A percentile compares a stretch with the other conserved stretches of the same genome.
These are phyloP conservation scores for Setophaga coronata DNA, from an alignment of 2,113 vertebrate species.

Conservation along the genomic window DNA sequence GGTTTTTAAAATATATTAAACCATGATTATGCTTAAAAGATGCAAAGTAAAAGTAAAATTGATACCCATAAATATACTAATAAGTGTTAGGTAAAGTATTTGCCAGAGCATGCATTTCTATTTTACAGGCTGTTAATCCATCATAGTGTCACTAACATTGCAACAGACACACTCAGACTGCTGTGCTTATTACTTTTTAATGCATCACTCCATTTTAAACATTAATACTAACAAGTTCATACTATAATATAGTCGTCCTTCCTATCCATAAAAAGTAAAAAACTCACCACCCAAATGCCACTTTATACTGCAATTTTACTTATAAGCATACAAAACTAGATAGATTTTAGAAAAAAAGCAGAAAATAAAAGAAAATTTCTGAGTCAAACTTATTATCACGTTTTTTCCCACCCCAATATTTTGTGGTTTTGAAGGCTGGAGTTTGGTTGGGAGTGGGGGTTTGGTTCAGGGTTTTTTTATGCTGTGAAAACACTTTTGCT, in stretches of 20 bases:
- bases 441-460: fast-evolving
- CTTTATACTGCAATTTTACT: neutral
- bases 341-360: neutral
- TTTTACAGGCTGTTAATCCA: conserved; percentile 59
- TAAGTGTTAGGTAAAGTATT: conserved; percentile 53
- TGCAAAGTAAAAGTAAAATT: conserved; percentile 31
- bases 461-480: neutral
- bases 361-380: neutral
- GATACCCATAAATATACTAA: conserved; percentile 41
- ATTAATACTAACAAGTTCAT: conserved; percentile 46
- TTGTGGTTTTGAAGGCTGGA: neutral
- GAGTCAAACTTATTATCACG: neutral
- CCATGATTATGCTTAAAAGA: neutral
- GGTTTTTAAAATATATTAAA: neutral
- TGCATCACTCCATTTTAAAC: conserved; percentile 61
- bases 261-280: neutral
- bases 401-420: neutral
- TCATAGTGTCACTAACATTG: conserved; percentile 57
- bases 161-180: conserved; percentile 49
- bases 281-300: neutral
- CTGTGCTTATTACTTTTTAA: conserved; percentile 69
- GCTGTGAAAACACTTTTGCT: neutral
- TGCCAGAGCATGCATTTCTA: conserved; percentile 59
- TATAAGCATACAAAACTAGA: neutral
- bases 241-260: neutral